A percentile compares a stretch with the other conserved stretches of the same genome.
Conservation (phyloP, 2,888 invertebrate species). For the Rotaria magnacalcarata region DNA sequence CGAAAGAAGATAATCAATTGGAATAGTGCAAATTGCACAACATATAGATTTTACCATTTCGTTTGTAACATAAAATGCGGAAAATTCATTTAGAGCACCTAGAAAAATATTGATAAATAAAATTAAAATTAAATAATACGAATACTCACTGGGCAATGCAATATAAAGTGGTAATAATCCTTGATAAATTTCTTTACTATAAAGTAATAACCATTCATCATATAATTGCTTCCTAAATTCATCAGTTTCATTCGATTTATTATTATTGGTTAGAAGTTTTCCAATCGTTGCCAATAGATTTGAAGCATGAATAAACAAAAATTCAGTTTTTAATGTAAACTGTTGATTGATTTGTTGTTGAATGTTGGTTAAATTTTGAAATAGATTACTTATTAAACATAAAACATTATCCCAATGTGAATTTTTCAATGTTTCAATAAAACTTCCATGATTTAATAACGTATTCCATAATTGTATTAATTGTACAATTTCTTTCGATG, state of each 20-base stretch:
- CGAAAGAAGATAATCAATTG: neutral
- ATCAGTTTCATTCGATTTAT: neutral
- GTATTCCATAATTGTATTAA: conserved; percentile 13
- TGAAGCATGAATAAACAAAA: neutral
- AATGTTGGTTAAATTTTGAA: neutral
- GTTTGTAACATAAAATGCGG: neutral
- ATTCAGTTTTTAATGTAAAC: conserved; percentile 17
- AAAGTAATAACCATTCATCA: neutral
- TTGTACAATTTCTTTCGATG: neutral
- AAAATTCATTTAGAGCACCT: conserved; percentile 22
- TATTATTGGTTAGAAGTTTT: neutral
- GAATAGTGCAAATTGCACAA: neutral
- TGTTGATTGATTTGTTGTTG: neutral
- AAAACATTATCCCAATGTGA: conserved; percentile 15
- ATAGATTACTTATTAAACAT: conserved; percentile 27
- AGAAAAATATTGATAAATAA: neutral
- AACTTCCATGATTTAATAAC: neutral
- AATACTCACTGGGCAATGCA: conserved; percentile 3
- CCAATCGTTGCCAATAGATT: conserved; percentile 1
- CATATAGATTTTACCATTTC: conserved; percentile 31
- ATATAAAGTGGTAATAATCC: conserved; percentile 8
- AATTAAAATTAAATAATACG: neutral
- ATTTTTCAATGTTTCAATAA: neutral
- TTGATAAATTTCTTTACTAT: conserved; percentile 30
- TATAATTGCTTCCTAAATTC: neutral